Percentiles rank a stretch among this genome's conserved stretches.
Conservation (phyloP, 1,140 invertebrate species). For the Zaprionus nigranus region DNA sequence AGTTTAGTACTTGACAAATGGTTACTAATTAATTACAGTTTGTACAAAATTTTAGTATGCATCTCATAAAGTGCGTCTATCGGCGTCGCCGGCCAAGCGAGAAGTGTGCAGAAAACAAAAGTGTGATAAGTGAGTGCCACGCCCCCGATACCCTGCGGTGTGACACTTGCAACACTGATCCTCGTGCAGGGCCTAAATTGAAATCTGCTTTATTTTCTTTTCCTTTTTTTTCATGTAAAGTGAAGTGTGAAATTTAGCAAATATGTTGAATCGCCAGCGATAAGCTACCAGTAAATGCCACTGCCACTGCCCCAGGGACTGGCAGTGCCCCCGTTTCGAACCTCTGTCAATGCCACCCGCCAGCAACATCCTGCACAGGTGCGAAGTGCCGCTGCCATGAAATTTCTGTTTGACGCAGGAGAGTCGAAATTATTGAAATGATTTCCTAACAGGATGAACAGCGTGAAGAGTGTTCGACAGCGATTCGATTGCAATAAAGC, state of each 20-base stretch:
- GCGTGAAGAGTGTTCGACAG: constrained; percentile 7
- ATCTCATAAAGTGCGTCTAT: constrained; percentile 81
- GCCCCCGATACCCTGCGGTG: constrained; percentile 18
- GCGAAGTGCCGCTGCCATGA: constrained; percentile 34
- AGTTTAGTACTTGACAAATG: constrained; percentile 84
- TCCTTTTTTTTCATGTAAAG: constrained; percentile 56
- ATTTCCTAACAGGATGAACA: constrained; percentile 31
- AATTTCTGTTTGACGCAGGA: constrained; percentile 26
- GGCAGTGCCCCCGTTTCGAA: neutral
- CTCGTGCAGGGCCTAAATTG: constrained; percentile 36
- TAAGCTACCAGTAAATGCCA: constrained; percentile 46
- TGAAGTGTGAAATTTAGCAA: constrained; percentile 83
- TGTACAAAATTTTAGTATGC: constrained; percentile 84
- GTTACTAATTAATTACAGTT: constrained; percentile 85
- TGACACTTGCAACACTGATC: constrained; percentile 22
- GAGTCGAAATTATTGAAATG: constrained; percentile 20
- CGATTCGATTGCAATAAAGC: constrained; percentile 18
- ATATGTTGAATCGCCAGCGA: constrained; percentile 69
- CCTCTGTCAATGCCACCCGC: constrained; percentile 41
- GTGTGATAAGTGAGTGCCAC: constrained; percentile 70
- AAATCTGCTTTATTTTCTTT: constrained; percentile 57
- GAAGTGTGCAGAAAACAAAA: constrained; percentile 77
- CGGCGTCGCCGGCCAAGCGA: constrained; percentile 25
- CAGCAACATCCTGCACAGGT: constrained; percentile 53
- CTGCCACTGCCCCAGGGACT: constrained; percentile 1